A percentile compares a stretch with the other conserved stretches of the same genome.
phyloP scores from a whole-genome alignment of 2,113 vertebrate species.

The Australoheros scitulus region DNA sequence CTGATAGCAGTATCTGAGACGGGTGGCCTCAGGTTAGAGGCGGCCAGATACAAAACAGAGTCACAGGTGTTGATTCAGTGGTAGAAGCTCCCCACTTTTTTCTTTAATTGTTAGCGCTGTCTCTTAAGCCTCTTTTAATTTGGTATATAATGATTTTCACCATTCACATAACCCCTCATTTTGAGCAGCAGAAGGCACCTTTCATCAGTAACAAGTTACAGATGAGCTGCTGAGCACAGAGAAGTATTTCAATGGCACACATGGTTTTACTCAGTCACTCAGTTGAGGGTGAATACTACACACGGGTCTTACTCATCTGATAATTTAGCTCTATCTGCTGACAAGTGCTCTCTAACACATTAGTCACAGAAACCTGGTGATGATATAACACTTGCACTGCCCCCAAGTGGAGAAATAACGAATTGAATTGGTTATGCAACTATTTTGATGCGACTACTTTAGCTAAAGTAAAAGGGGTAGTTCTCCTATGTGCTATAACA shows the following conservation, averaged over 20 bases:
- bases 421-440: neutral
- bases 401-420: constrained; percentile 9
- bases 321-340: constrained; percentile 2
- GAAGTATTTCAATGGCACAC: neutral
- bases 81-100: neutral
- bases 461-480: neutral
- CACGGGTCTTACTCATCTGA: neutral
- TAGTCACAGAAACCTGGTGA: constrained; percentile 7
- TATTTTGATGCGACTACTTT: neutral
- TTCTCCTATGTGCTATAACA: neutral
- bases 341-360: neutral
- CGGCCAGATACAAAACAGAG: neutral
- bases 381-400: constrained; percentile 2
- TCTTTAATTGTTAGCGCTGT: neutral
- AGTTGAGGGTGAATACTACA: neutral
- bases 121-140: neutral
- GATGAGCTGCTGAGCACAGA: neutral
- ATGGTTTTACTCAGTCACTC: neutral
- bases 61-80: neutral
- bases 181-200: neutral
- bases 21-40: constrained; percentile 13
- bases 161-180: neutral
- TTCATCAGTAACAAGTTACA: neutral
- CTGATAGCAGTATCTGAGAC: constrained; percentile 34
- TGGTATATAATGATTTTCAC: neutral